A percentile compares a stretch with the other conserved stretches of the same genome.
Evolutionary conservation across 2,113 vertebrate species (phyloP).

Genomic region (Patagioenas fasciata): DNA sequence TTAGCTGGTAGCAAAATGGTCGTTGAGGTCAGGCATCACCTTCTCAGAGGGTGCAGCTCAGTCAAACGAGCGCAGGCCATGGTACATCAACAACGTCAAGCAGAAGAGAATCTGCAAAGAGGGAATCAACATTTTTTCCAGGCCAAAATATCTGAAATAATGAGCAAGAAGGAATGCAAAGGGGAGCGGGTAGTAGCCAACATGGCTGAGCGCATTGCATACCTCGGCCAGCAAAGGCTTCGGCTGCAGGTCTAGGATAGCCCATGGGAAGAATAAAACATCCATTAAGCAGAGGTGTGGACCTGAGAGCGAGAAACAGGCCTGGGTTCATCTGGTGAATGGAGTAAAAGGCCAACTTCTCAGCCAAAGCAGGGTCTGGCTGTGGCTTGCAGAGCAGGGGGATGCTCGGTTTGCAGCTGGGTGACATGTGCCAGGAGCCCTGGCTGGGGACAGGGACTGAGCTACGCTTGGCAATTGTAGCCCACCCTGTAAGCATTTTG

Average conservation of each 20-base stretch:
- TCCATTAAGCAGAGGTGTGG: constrained; percentile 41
- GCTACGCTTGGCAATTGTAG: neutral
- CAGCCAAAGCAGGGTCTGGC: neutral
- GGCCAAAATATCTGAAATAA: constrained; percentile 25
- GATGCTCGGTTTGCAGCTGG: neutral
- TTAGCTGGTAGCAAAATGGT: neutral
- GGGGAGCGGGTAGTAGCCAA: constrained; percentile 33
- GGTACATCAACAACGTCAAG: neutral
- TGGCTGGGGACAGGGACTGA: neutral
- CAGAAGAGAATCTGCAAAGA: neutral
- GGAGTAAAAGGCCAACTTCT: neutral
- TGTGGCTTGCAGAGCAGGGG: neutral
- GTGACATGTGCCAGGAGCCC: neutral
- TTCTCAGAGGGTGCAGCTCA: neutral
- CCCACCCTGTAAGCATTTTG: neutral
- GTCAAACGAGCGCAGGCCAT: neutral
- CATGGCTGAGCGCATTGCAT: neutral
- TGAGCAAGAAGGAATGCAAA: neutral
- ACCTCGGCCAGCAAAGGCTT: neutral
- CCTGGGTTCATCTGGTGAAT: neutral
- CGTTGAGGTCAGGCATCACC: neutral
- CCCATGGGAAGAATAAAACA: constrained; percentile 49
- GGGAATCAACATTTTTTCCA: neutral
- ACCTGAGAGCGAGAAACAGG: constrained; percentile 15
- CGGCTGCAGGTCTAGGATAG: constrained; percentile 17